Conservation (phyloP, 2,888 invertebrate species). For the Lepidonotus clava region DNA sequence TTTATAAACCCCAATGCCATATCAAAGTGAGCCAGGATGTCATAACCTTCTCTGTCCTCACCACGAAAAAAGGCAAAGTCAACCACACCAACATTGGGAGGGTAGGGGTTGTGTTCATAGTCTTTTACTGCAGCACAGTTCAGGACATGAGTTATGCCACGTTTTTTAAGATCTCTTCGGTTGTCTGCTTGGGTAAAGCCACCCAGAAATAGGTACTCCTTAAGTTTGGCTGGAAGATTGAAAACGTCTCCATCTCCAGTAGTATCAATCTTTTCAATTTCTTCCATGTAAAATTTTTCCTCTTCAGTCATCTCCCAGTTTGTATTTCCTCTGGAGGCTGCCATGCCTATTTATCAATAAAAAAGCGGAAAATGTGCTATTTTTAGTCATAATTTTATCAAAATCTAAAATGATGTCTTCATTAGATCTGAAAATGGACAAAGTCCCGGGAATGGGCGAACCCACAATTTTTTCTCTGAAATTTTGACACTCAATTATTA, state of each 20-base stretch:
- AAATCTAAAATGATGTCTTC: no score
- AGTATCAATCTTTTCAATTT: slow-evolving; percentile 10
- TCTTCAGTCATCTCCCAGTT: background rate
- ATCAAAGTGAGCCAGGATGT: background rate
- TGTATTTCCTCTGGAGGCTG: no score
- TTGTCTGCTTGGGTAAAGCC: background rate
- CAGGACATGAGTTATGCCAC: slow-evolving; percentile 14
- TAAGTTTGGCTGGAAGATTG: slow-evolving; percentile 15
- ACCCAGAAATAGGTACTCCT: slow-evolving; percentile 15
- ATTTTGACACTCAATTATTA: no score
- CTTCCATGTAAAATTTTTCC: slow-evolving; percentile 30
- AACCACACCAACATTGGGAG: slow-evolving; percentile 17
- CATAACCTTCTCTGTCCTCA: slow-evolving; percentile 12
- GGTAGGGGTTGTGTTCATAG: background rate
- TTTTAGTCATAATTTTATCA: no score
- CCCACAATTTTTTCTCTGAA: no score
- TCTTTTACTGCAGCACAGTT: slow-evolving; percentile 22
- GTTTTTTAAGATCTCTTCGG: background rate
- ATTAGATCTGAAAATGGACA: no score
- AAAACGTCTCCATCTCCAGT: no score
- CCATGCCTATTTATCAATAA: no score
- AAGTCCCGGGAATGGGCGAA: no score
- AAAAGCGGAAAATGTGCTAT: no score
- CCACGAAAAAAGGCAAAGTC: slow-evolving; percentile 20
- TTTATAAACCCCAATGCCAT: background rate